These are phyloP conservation scores for Nesogale talazaci DNA, from an alignment of 2,113 vertebrate genomes.

Conservation along the genomic window DNA sequence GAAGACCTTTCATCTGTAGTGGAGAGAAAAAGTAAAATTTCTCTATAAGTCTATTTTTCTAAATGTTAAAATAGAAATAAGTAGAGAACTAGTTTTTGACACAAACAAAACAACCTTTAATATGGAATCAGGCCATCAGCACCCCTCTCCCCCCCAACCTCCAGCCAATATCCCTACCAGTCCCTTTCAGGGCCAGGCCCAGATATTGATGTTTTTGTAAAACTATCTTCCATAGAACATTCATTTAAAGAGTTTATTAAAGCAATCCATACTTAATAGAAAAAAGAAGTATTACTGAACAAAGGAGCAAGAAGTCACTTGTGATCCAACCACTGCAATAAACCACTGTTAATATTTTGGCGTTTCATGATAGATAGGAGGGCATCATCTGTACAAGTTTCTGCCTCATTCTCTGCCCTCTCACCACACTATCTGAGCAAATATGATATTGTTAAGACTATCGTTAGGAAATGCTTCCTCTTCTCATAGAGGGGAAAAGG, in stretches of 20 bases:
- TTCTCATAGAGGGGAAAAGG: background rate
- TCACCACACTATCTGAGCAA: background rate
- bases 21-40: background rate
- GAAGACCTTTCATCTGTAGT: background rate
- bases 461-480: background rate
- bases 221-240: background rate
- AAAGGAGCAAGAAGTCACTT: background rate
- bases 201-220: background rate
- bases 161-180: too few species aligned
- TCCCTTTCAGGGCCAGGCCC: background rate
- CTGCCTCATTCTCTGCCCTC: background rate
- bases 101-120: background rate
- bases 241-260: background rate
- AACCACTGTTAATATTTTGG: background rate
- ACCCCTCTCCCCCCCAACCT: too few species aligned
- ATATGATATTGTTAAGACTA: slow-evolving; percentile 28
- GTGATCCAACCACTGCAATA: background rate
- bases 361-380: slow-evolving; percentile 14
- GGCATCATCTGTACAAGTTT: slow-evolving; percentile 12
- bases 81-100: background rate
- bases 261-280: background rate
- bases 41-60: background rate
- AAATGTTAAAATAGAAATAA: slow-evolving; percentile 34
- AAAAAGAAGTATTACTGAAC: background rate
- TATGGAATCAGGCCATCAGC: background rate